phyloP scores from a whole-genome alignment of 1,140 invertebrate species.

The Listronotus bonariensis region DNA sequence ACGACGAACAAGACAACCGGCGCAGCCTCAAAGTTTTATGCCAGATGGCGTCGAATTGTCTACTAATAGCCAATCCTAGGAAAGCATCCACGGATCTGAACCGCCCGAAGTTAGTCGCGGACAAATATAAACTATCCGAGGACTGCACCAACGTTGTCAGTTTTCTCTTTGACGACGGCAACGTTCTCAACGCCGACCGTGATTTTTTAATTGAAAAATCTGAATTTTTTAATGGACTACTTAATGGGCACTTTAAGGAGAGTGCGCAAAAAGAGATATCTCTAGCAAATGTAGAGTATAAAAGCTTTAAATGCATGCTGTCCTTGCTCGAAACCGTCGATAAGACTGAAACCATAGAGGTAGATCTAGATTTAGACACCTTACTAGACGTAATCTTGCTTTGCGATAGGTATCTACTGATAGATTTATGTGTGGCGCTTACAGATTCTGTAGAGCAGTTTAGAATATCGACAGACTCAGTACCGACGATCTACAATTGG shows the following conservation, averaged over 20 bases:
- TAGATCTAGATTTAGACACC: constrained; percentile 59
- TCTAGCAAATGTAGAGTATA: constrained; percentile 62
- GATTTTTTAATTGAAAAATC: constrained; percentile 65
- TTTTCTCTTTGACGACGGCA: constrained; percentile 68
- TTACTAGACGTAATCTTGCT: constrained; percentile 68
- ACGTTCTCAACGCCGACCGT: constrained; percentile 63
- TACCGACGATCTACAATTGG: constrained; percentile 62
- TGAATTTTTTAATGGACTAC: constrained; percentile 68
- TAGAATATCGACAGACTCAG: constrained; percentile 54
- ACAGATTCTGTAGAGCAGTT: constrained; percentile 61
- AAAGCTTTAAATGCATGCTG: constrained; percentile 61
- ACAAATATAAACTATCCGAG: constrained; percentile 46
- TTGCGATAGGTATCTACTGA: constrained; percentile 68
- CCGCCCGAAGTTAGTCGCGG: constrained; percentile 17
- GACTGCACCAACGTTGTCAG: constrained; percentile 58
- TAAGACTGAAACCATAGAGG: constrained; percentile 53
- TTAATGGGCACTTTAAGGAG: constrained; percentile 69
- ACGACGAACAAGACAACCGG: constrained; percentile 29
- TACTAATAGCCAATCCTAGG: constrained; percentile 44
- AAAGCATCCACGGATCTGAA: background rate
- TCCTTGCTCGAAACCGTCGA: constrained; percentile 60
- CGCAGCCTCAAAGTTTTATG: constrained; percentile 47
- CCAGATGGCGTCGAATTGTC: constrained; percentile 57
- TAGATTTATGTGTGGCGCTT: constrained; percentile 61
- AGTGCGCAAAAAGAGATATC: constrained; percentile 62